Conservation (phyloP, 2,113 vertebrate genomes). For the Catagonus wagneri region DNA sequence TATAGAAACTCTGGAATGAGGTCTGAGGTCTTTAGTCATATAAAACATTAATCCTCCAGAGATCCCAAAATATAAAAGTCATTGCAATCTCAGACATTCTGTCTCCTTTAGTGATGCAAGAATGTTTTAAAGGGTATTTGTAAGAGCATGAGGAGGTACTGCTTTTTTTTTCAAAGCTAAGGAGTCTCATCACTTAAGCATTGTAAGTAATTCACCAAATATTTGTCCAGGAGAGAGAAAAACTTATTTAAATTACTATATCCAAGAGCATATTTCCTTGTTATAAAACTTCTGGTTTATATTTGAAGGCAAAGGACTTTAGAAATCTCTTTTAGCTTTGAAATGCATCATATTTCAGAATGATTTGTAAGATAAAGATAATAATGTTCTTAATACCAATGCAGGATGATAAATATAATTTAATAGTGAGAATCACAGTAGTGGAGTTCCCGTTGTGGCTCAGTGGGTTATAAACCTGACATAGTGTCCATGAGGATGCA, state of each 20-base stretch:
- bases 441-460: background rate
- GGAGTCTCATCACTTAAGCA: background rate
- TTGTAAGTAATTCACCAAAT: slow-evolving; percentile 2
- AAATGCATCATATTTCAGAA: background rate
- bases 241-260: slow-evolving; percentile 28
- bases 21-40: background rate
- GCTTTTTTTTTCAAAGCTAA: background rate
- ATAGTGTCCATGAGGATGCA: too few species aligned
- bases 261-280: background rate
- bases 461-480: too few species aligned
- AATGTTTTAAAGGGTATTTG: slow-evolving; percentile 19
- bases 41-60: background rate
- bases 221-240: slow-evolving; percentile 15
- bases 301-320: background rate
- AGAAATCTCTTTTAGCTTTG: background rate
- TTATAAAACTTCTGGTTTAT: background rate
- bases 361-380: background rate
- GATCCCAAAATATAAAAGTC: background rate
- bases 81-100: background rate
- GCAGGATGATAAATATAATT: background rate
- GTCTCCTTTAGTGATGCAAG: background rate
- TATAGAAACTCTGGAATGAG: background rate
- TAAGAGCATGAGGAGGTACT: background rate
- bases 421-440: background rate
- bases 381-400: background rate